Conservation (phyloP, 2,888 invertebrate species). For the Macropis europaea region DNA sequence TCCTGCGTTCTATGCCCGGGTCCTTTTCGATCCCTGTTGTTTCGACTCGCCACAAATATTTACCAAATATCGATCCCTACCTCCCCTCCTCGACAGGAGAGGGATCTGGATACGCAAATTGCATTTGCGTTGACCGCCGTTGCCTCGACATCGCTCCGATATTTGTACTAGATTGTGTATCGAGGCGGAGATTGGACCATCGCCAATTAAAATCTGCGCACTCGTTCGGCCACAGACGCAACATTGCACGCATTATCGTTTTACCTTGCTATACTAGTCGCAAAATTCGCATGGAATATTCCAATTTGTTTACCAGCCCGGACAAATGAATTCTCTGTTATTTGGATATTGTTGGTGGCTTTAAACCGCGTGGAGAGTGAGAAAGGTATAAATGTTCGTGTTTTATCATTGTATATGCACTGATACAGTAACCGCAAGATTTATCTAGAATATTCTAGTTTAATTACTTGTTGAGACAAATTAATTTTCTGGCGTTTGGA, state of each 20-base stretch:
- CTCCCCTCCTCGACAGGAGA: constrained; percentile 8
- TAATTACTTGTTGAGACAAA: no score
- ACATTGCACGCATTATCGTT: constrained; percentile 51
- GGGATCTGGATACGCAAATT: constrained; percentile 61
- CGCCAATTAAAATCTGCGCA: constrained; percentile 71
- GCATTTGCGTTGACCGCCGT: constrained; percentile 60
- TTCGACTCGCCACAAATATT: constrained; percentile 67
- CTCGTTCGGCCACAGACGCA: constrained; percentile 32
- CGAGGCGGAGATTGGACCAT: constrained; percentile 63
- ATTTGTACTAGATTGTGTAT: constrained; percentile 67
- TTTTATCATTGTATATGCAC: no score
- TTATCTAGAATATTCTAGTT: no score
- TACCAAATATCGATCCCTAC: constrained; percentile 63
- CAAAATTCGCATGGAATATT: no score
- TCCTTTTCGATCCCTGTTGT: constrained; percentile 59
- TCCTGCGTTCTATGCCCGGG: constrained; percentile 32
- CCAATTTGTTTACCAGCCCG: no score
- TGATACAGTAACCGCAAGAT: no score
- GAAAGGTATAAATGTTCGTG: no score
- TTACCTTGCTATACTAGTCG: no score
- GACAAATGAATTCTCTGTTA: no score
- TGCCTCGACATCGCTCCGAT: constrained; percentile 57
- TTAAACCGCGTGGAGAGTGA: no score
- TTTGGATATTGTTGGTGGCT: no score
- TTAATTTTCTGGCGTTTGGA: no score